Base-by-base conservation (phyloP, 2,797 vertebrate genomes). In the Lagocephalus sceleratus region DNA sequence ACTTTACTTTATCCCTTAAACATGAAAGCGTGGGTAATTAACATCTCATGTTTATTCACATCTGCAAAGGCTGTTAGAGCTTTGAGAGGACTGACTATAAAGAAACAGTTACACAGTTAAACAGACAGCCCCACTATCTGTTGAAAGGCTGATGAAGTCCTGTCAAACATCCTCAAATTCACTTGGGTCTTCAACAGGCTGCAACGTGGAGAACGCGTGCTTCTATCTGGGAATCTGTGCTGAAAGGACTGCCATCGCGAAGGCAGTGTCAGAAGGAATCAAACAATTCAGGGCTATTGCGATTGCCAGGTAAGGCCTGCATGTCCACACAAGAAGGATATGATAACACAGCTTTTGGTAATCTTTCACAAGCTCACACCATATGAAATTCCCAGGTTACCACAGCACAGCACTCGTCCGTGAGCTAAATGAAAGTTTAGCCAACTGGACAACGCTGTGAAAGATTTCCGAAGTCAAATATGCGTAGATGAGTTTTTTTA, bases 171-270 rank as follows among this genome's bases (percentile, higher is more conserved):
- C 40, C 6, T 42, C 2, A 17, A 19, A 35, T 12, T 14, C 10
- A 11, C 12, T 12, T 35, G 10, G 14, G 4, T 14, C 32, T 10
- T 40, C 10, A 22, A 0, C 86, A 98, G 96, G 95, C 2, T 98
- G 97, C 79, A 99, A 99, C 0, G 69, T 99, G 57, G 97, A 98
- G 76, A 98, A 98, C 0, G 92, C 93, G 0, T 90, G 89, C 70
- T 84, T 90, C 81, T 88, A 89, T 3, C 74, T 98, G 66, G 93
- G 94, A 0, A 0, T 90, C 49, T 99, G 97, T 0, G 97, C 95
- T 0, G 95, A 98, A 60, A 89, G 93, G 9, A 85, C 80, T 0
- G 93, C 91, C 4, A 94, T 99, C 51, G 85, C 90, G 0, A 97
- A 94, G 65, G 95, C 95, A 1, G 86, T 96, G 32, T 95, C 94